Base-by-base conservation (phyloP, 2,888 invertebrate genomes). In the Drosophila eohydei region DNA sequence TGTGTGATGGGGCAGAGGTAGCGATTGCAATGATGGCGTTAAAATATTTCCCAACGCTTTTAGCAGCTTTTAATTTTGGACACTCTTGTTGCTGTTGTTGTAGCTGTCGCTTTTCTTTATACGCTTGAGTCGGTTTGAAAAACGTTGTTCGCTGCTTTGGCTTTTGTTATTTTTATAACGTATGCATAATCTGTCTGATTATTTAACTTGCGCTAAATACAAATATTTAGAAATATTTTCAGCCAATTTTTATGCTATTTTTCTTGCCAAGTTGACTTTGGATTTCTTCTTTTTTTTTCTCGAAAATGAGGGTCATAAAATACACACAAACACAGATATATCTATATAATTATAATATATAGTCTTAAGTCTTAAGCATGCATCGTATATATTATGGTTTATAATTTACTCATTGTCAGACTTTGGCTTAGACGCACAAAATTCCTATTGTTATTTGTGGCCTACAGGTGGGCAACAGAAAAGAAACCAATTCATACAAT, bases 161-260 rank as follows among this genome's bases (percentile, higher is more conserved):
- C 70, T 72, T 77, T 83, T 80, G 70, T 76, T 84, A 74, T 78
- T 70, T 73, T 74, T 80, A 77, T 73, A 74, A 69, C 71, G 75
- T 75, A 78, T 83, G 80, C 82, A 83, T 89, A 87, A 89, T 87
- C 87, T 87, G 70, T 81, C 73, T 80, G 89, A 89, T 87, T 87
- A 89, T 87, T 87, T 88, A 87, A 89, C 89, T 85, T 89, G 89
- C 80, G 87, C 89, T 80, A 85, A 89, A 88, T 84, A 88, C 79
- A 88, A 88, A 88, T 87, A 87, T 86, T 86, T 86, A 65, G 79
- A 88, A 86, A 88, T 77, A 86, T 86, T 79, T 74, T 84, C 71
- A 70, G 69, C 73, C 88, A 80, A 74, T 78, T 86, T 85, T 77
- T 78, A 78, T 86, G 78, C 75, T 83, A 78, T 88, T 85, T 89